phyloP scores from a whole-genome alignment of 2,113 vertebrate genomes.

The Cinclus mexicanus region DNA sequence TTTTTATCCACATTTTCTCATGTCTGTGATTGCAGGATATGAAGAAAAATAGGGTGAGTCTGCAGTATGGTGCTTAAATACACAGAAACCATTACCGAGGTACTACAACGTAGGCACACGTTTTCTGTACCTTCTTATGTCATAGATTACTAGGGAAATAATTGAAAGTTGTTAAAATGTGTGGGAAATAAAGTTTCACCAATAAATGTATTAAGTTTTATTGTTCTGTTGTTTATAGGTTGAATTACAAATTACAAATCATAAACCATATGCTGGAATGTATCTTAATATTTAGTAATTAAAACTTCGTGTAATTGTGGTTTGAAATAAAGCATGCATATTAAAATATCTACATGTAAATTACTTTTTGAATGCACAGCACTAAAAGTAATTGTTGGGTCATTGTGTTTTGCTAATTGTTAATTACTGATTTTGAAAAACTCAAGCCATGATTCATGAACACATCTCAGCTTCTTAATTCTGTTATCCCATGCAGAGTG shows the following conservation, averaged over 20 bases:
- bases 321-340: slow-evolving; percentile 34
- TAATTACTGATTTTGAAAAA: slow-evolving; percentile 49
- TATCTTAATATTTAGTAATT: slow-evolving; percentile 39
- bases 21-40: background rate
- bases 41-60: background rate
- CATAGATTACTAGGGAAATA: background rate
- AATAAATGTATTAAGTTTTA: slow-evolving; percentile 27
- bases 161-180: slow-evolving; percentile 36
- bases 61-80: background rate
- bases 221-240: slow-evolving; percentile 19
- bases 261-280: slow-evolving; percentile 17
- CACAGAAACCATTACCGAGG: background rate
- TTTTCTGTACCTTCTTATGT: background rate
- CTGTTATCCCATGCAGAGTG: slow-evolving; percentile 9
- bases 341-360: slow-evolving; percentile 6
- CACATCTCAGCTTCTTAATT: slow-evolving; percentile 17
- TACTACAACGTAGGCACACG: background rate
- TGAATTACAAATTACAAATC: slow-evolving; percentile 4
- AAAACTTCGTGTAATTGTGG: slow-evolving; percentile 5
- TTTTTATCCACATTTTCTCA: background rate
- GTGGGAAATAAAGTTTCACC: slow-evolving; percentile 21
- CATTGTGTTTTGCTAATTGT: slow-evolving; percentile 42
- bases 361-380: slow-evolving; percentile 2
- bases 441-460: slow-evolving; percentile 37
- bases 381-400: slow-evolving; percentile 36